Evolutionary conservation across 1,140 invertebrate species (phyloP), one percentile per base, ranked within the genome.

Genomic region (Drosophila sechellia): DNA sequence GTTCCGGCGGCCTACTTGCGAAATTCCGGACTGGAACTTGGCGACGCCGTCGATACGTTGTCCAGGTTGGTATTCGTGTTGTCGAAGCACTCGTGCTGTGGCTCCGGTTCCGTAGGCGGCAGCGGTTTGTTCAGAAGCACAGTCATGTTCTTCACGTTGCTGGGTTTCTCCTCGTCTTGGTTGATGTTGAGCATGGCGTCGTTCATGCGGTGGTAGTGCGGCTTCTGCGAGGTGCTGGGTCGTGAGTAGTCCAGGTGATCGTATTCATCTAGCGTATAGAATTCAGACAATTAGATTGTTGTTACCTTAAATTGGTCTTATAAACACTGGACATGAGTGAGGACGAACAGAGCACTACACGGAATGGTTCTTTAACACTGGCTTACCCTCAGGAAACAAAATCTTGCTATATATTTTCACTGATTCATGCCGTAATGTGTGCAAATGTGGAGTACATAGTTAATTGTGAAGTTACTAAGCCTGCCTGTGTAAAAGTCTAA

Each of bases 161-260:
- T 92, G 40, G 90, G 90, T 53, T 92, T 92, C 58, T 92, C 90
- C 61, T 92, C 90, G 34, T 90, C 81, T 2, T 65, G 79, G 57
- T 92, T 92, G 1, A 92, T 90, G 50, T 92, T 92, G 5, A 92
- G 71, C 74, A 90, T 71, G 13, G 89, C 74, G 35, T 92, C 89
- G 55, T 92, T 91, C 91, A 92, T 92, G 70, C 95, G 93, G 90
- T 97, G 97, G 92, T 97, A 98, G 84, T 97, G 96, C 3, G 96
- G 95, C 89, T 97, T 97, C 93, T 95, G 95, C 17, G 95, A 95
- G 76, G 95, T 96, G 10, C 95, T 95, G 1, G 97, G 96, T 60
- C 97, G 94, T 12, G 95, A 96, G 89, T 97, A 97, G 90, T 97
- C 96, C 61, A 98, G 93, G 90, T 97, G 96, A 92, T 98, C 97